Base-by-base conservation (phyloP, 2,888 invertebrate genomes). In the Gastrophysa polygoni region DNA sequence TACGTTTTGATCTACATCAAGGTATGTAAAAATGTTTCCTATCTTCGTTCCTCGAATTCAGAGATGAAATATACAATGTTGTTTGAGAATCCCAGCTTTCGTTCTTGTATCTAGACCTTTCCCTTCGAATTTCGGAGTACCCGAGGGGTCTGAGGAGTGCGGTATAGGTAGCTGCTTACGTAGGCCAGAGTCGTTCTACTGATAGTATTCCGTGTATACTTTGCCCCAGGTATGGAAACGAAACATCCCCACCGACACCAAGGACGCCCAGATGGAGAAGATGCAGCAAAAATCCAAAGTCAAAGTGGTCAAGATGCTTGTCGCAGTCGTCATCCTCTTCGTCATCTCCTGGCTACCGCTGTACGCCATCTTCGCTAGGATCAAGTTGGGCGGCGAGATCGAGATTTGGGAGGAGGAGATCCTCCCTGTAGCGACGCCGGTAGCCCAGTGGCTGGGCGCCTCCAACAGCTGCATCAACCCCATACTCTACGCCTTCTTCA, bases 391-490 rank as follows among this genome's bases (percentile, higher is more conserved):
- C 48, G 90, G 91, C 49, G 87, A 88, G 8, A 86, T 91, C 38
- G 86, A 89, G 66, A 85, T 88, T 51, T 91, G 90, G 88, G 93
- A 91, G 75, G 92, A 92, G 74, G 91, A 92, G 69, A 85, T 92
- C 63, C 84, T 93, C 34, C 90, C 90, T 48, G 88, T 92, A 17
- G 89, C 91, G 1, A 92, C 93, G 16, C 96, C 96, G 2, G 86
- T 96, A 54, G 95, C 93, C 4, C 96, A 94, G 79, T 95, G 93
- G 94, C 83, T 97, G 49, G 96, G 96, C 1, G 90, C 95, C 0
- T 94, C 95, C 16, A 97, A 97, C 81, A 95, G 95, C 17, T 96
- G 96, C 85, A 95, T 96, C 77, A 97, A 97, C 82, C 96, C 96
- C 0, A 91, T 97, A 66, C 85, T 97, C 60, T 96, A 96, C 81